phyloP scores from a whole-genome alignment of 2,113 vertebrate species.

The Myiozetetes cayanensis region DNA sequence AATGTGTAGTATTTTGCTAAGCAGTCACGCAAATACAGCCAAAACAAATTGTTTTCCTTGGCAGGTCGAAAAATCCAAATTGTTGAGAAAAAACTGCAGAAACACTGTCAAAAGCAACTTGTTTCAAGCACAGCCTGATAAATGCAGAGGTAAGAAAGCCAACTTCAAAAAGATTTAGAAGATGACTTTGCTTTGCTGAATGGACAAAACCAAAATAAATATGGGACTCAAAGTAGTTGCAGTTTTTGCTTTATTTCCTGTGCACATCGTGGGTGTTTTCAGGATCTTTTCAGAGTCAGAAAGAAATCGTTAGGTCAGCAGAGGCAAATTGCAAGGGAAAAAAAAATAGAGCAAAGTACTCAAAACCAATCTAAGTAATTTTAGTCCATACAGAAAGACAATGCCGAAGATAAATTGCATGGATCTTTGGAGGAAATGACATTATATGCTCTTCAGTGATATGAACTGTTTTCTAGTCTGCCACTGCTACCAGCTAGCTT shows the following conservation, averaged over 20 bases:
- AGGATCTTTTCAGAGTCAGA: not conserved
- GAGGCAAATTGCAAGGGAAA: not conserved
- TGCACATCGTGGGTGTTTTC: not conserved
- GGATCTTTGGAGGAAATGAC: not conserved
- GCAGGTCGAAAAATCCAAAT: constrained; percentile 36
- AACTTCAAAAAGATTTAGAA: not conserved
- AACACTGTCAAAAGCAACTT: constrained; percentile 8
- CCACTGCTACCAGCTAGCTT: not conserved
- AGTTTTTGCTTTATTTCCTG: not conserved
- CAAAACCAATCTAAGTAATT: not conserved
- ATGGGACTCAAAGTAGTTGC: not conserved
- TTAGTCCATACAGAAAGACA: not conserved
- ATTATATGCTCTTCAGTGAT: not conserved
- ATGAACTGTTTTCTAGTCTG: not conserved
- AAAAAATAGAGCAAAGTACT: not conserved
- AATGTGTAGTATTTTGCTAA: constrained; percentile 71
- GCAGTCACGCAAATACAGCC: constrained; percentile 33
- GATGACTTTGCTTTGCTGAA: constrained; percentile 32
- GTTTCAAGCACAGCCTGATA: not conserved
- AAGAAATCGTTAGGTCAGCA: constrained; percentile 19
- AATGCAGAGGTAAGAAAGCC: not conserved
- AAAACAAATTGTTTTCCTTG: constrained; percentile 71
- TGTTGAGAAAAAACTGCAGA: constrained; percentile 50
- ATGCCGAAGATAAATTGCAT: accelerated
- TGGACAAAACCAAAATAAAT: constrained; percentile 30